Evolutionary conservation across 2,113 vertebrate genomes (phyloP).

Genomic region (Nothobranchius furzeri): DNA sequence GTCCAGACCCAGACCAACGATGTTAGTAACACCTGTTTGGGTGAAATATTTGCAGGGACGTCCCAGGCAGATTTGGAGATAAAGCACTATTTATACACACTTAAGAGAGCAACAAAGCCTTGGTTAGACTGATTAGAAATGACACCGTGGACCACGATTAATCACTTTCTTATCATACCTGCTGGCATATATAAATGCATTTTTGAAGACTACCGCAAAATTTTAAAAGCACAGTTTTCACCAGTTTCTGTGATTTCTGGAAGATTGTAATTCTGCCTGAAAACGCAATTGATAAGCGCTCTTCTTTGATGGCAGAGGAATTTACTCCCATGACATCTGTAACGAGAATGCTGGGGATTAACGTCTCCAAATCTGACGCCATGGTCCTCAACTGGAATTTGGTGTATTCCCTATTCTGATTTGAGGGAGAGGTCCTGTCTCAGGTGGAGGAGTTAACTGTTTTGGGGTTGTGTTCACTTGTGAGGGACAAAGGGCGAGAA

Average conservation of each 20-base stretch:
- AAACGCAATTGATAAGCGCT: too few relatives aligned
- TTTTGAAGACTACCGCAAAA: neutral
- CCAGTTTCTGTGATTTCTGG: too few relatives aligned
- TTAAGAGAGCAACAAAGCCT: slow-evolving; percentile 7
- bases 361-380: too few relatives aligned
- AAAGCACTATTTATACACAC: slow-evolving; percentile 12
- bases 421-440: too few relatives aligned
- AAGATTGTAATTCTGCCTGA: too few relatives aligned
- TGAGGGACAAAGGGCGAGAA: too few relatives aligned
- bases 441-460: too few relatives aligned
- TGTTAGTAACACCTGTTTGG: slow-evolving; percentile 49
- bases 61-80: slow-evolving; percentile 34
- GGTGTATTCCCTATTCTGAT: too few relatives aligned
- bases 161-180: neutral
- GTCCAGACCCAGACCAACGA: slow-evolving; percentile 20
- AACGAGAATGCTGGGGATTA: too few relatives aligned
- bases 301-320: neutral
- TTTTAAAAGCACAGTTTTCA: neutral
- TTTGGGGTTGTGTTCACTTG: too few relatives aligned
- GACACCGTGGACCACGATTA: neutral
- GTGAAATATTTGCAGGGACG: slow-evolving; percentile 43
- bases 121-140: slow-evolving; percentile 17
- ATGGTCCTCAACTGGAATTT: too few relatives aligned
- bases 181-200: neutral
- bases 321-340: too few relatives aligned